Conservation (phyloP, 2,113 vertebrate genomes). For the Labrus mixtus region DNA sequence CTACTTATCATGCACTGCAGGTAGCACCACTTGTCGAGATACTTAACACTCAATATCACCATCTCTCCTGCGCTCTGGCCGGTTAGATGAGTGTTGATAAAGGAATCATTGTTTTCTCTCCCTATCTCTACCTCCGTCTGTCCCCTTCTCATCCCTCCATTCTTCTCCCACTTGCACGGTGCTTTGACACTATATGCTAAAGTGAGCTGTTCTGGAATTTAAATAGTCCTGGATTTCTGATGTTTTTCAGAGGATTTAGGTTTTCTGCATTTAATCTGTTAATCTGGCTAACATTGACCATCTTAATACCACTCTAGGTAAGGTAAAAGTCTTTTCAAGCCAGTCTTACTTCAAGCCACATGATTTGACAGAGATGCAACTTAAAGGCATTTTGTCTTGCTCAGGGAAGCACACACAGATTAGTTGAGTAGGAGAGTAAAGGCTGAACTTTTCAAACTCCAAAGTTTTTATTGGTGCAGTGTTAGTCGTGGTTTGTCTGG, state of each 20-base stretch:
- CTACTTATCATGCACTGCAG: slow-evolving; percentile 66
- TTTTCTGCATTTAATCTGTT: too few relatives aligned
- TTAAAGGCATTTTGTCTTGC: too few relatives aligned
- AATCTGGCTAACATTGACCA: too few relatives aligned
- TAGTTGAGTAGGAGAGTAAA: too few relatives aligned
- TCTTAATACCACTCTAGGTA: too few relatives aligned
- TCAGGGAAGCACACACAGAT: too few relatives aligned
- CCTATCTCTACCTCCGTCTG: slow-evolving; percentile 4
- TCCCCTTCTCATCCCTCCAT: slow-evolving; percentile 9
- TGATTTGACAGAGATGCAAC: too few relatives aligned
- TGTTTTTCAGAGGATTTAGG: too few relatives aligned
- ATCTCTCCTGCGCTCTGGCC: slow-evolving; percentile 25
- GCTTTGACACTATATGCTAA: background rate
- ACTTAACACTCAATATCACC: slow-evolving; percentile 47
- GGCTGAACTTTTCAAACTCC: too few relatives aligned
- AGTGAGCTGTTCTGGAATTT: background rate
- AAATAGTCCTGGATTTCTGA: too few relatives aligned
- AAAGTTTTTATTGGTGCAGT: background rate
- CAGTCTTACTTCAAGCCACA: too few relatives aligned
- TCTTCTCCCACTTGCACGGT: background rate
- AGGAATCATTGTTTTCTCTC: slow-evolving; percentile 27
- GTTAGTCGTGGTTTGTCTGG: background rate
- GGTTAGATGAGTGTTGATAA: slow-evolving; percentile 54
- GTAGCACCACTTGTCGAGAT: slow-evolving; percentile 45
- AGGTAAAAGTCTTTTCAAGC: too few relatives aligned